phyloP scores from a whole-genome alignment of 2,888 invertebrate genomes.

The Platynereis dumerilii region DNA sequence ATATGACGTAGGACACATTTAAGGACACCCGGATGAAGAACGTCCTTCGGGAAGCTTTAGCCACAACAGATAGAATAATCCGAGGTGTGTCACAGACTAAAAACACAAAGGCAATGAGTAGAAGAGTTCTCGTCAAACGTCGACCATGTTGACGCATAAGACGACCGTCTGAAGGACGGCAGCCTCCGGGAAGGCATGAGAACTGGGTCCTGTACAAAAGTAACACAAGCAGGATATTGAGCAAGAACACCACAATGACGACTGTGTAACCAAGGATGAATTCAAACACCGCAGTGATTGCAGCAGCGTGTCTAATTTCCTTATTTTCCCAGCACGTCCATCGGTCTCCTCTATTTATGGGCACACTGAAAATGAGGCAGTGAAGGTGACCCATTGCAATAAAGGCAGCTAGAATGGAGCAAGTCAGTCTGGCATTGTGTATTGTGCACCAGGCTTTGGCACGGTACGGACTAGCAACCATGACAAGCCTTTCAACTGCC shows the following conservation, averaged over 20 bases:
- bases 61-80: constrained; percentile 25
- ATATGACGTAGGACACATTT: constrained; percentile 29
- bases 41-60: constrained; percentile 20
- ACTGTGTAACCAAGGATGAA: constrained; percentile 26
- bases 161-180: not conserved
- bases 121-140: constrained; percentile 28
- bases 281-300: constrained; percentile 23
- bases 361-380: constrained; percentile 25
- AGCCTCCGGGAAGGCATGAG: constrained; percentile 9
- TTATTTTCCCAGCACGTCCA: constrained; percentile 31
- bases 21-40: constrained; percentile 22
- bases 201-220: constrained; percentile 19
- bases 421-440: constrained; percentile 17
- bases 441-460: constrained; percentile 30
- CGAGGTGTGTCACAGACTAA: constrained; percentile 35
- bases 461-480: constrained; percentile 29
- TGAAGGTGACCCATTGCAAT: constrained; percentile 25
- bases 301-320: not conserved
- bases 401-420: constrained; percentile 10
- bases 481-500: constrained; percentile 31
- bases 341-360: constrained; percentile 12
- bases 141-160: not conserved
- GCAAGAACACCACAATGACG: constrained; percentile 29
- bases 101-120: constrained; percentile 31
- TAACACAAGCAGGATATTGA: constrained; percentile 26